A percentile compares a stretch with the other conserved stretches of the same genome.
Evolutionary conservation across 2,113 vertebrate species (phyloP).

Genomic region (Callipepla californica): DNA sequence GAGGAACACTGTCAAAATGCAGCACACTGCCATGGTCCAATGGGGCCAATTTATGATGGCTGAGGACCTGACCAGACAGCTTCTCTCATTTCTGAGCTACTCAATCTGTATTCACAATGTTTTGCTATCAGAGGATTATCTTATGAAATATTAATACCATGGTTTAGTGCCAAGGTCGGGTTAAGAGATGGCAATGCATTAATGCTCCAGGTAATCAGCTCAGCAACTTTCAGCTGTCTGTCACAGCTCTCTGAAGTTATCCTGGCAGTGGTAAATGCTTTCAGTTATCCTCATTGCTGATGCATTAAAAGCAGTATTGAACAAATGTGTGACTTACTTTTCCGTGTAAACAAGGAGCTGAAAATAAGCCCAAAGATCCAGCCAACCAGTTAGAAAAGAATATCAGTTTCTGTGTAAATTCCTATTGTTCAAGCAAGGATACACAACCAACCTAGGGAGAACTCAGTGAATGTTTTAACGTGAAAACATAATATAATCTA

Average conservation of each 20-base stretch:
- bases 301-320: not conserved
- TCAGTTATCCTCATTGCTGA: not conserved
- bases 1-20: not conserved
- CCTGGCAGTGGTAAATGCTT: not conserved
- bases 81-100: not conserved
- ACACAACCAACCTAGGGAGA: not conserved
- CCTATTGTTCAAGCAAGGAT: not conserved
- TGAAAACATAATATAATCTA: not conserved
- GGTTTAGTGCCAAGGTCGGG: not conserved
- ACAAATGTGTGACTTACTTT: not conserved
- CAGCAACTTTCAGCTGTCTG: not conserved
- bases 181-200: not conserved
- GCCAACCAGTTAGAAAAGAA: not conserved
- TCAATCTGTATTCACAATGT: not conserved
- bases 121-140: not conserved
- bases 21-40: rapidly evolving
- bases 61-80: not conserved
- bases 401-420: not conserved
- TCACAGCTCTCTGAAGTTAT: not conserved
- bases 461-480: not conserved
- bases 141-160: not conserved
- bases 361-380: not conserved
- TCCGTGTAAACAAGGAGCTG: not conserved
- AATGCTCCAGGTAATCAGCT: not conserved
- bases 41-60: not conserved